Evolutionary conservation across 2,113 vertebrate species (phyloP).

Genomic region (Odontophorus gujanensis): DNA sequence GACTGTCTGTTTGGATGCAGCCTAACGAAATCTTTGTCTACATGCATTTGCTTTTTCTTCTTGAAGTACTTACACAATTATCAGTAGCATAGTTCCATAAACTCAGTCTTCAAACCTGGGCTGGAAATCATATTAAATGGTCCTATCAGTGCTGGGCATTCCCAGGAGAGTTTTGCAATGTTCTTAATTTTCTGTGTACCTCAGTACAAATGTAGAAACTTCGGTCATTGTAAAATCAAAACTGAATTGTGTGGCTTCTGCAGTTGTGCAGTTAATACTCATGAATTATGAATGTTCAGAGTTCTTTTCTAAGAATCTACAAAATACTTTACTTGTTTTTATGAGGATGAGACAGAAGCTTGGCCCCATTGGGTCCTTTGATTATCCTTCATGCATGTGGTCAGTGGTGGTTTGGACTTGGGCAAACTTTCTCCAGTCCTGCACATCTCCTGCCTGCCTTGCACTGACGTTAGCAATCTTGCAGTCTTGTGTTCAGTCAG

Average conservation of each 20-base stretch:
- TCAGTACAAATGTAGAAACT: neutral
- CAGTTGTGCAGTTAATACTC: neutral
- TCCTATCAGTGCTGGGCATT: accelerated
- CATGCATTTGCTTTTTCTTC: neutral
- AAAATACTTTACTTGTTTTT: neutral
- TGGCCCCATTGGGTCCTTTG: accelerated
- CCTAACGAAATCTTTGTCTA: neutral
- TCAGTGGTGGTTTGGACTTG: neutral
- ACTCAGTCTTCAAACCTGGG: neutral
- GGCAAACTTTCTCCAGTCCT: neutral
- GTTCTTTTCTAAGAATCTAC: neutral
- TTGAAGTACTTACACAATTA: neutral
- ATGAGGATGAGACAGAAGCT: neutral
- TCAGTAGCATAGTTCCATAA: neutral
- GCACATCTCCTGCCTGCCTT: neutral
- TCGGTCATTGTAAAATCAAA: neutral
- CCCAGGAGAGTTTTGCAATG: neutral
- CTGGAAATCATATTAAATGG: neutral
- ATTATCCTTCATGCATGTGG: neutral
- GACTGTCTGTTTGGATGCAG: neutral
- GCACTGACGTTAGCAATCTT: neutral
- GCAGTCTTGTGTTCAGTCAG: neutral
- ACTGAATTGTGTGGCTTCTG: neutral
- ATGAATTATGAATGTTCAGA: neutral
- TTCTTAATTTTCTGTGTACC: neutral